phyloP scores from a whole-genome alignment of 2,797 vertebrate species.

The Crenichthys baileyi region DNA sequence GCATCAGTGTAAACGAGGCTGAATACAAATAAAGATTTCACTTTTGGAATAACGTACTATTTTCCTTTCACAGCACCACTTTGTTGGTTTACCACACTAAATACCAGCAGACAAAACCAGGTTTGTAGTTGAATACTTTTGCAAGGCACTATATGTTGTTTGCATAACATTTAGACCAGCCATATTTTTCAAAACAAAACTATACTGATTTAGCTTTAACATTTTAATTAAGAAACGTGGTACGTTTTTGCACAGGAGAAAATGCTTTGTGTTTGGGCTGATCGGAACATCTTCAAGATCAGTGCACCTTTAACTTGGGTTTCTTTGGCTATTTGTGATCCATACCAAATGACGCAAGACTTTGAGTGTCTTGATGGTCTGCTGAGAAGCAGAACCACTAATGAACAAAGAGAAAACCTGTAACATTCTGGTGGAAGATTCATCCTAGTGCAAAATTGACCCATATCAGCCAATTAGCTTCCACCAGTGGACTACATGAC shows the following conservation, averaged over 20 bases:
- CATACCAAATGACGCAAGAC: slow-evolving; percentile 26
- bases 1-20: no score
- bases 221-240: not conserved
- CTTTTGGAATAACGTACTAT: no score
- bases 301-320: slow-evolving; percentile 5
- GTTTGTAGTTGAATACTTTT: no score
- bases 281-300: slow-evolving; percentile 33
- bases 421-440: slow-evolving; percentile 39
- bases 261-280: not conserved
- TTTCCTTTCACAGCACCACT: no score
- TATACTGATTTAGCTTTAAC: not conserved
- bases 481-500: slow-evolving; percentile 28
- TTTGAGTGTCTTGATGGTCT: slow-evolving; percentile 43
- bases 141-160: no score
- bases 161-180: no score
- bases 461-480: slow-evolving; percentile 61
- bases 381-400: slow-evolving; percentile 45
- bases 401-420: slow-evolving; percentile 26
- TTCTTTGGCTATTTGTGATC: slow-evolving; percentile 32
- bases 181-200: not conserved
- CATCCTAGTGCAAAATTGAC: slow-evolving; percentile 47
- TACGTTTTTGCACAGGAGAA: not conserved
- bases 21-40: no score
- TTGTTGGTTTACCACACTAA: no score
- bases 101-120: no score